Base-by-base conservation (phyloP, 2,113 vertebrate species). In the Chascanopsetta lugubris region DNA sequence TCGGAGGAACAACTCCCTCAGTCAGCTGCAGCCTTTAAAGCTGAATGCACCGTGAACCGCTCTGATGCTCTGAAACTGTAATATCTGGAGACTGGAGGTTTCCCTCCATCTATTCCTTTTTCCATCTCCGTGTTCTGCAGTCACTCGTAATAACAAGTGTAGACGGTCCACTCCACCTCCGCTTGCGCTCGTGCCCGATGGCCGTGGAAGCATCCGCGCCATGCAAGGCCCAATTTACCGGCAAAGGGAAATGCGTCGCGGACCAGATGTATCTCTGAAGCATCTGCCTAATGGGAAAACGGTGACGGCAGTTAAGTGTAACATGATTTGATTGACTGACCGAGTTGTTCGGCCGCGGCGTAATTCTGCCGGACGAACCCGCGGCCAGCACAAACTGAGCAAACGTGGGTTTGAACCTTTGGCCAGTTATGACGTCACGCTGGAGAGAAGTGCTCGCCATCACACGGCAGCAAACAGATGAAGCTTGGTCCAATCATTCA, bases 41-140 rank as follows among this genome's bases (percentile, higher is more conserved):
- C 49, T 62, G 13, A 36, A 27, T 13, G 6, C 46, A 20, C 25
- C 27, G 12, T 42, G n/a, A 42, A 18, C 34, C n/a, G 1, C 21
- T 50, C 11, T 29, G 42, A 38, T n/a, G 60, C 8, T 42, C 8
- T 53, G 15, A 50, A 45, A 36, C 9, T 40, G 32, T 27, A 49
- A 59, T 15, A 51, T 62, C 10, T 51, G 63, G 34, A 32, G 11
- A 45, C 32, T n/a, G 63, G 38, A 53, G 13, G n/a, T 57, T 42
- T 42, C 38, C 38, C 38, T 42, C 38, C 17, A 11, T n/a, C 38
- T 42, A 11, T 6, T 15, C 2, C 38, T 42, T 42, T 42, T 42
- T 54, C 26, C 29, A 38, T 43, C 20, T 32, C 12, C 25, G 71
- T 12, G 30, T 46, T 20, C 56, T 59, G 38, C 6, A 73, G 57